Evolutionary conservation across 1,140 invertebrate genomes (phyloP), one percentile per base, ranked within the genome.

Genomic region (Aphaenogaster rudis): DNA sequence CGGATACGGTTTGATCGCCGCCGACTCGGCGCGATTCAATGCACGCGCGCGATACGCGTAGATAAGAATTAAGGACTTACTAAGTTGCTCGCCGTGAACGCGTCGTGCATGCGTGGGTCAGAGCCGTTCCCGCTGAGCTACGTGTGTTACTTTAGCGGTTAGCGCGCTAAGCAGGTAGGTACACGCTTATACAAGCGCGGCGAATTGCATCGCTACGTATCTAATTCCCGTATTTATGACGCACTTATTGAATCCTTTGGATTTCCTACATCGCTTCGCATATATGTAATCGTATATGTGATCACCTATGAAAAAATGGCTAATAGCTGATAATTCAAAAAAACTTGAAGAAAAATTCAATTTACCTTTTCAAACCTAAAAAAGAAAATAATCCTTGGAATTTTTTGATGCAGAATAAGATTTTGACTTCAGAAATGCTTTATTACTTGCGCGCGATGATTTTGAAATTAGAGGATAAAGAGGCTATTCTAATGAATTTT

Each of bases 21-120:
- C 11, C 39, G 36, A 17, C 45, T 79, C 86, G 67, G n/a, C 74
- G 28, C 80, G 21, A 87, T 84, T 61, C 86, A 93, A 91, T 91
- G 90, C 89, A 85, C 88, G 84, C 72, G 77, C 77, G 85, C 86
- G 92, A 92, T 92, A 92, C 86, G 88, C 89, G 81, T 89, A 91
- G 92, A 93, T 93, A 93, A 92, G 89, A 87, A 92, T 92, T 91
- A 88, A 91, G 91, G 87, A 92, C 89, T 92, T 92, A 91, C 91
- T 92, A 93, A 93, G 89, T 93, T 90, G 89, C 86, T 87, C 48
- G 42, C 33, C 82, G 61, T 86, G 82, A 66, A 76, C 54, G 67
- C 59, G 59, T 28, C 11, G 59, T 36, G 36, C 11, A 81, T 72
- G 77, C 88, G 88, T 88, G 79, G 78, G 79, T 74, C 50, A 74